Conservation (phyloP, 37 sponge, comb jelly and placozoan genomes). For the Cladorhizidae sp. region DNA sequence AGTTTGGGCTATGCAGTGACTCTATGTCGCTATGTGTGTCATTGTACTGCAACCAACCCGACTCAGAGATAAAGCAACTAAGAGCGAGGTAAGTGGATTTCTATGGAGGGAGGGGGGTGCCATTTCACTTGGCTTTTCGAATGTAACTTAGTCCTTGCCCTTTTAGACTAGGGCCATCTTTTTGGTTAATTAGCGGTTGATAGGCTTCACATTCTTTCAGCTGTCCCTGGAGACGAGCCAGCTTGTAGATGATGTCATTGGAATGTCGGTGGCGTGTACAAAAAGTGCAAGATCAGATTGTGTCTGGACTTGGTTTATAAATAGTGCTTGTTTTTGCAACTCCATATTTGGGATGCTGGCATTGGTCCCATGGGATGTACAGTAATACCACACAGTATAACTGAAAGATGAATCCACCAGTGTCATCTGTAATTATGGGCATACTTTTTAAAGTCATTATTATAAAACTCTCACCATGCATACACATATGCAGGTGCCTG, state of each 20-base stretch:
- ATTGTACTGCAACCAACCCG: not conserved
- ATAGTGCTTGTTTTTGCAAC: not conserved
- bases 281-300: not conserved
- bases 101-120: too few relatives aligned
- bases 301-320: not conserved
- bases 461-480: too few relatives aligned
- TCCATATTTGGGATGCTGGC: not conserved
- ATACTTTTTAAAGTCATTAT: too few relatives aligned
- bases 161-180: slow-evolving; percentile 3
- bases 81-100: not conserved
- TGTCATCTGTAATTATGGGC: too few relatives aligned
- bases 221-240: slow-evolving; percentile 20
- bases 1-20: too few relatives aligned
- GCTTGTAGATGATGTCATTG: slow-evolving; percentile 30
- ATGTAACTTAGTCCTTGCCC: not conserved
- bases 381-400: too few relatives aligned
- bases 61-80: not conserved
- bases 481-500: too few relatives aligned
- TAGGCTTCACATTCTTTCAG: slow-evolving; percentile 23
- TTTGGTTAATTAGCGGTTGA: slow-evolving; percentile 41
- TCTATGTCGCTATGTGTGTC: slow-evolving; percentile 1
- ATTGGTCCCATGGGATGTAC: slow-evolving; percentile 1
- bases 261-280: slow-evolving; percentile 13
- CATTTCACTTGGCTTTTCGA: too few relatives aligned
- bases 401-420: too few relatives aligned